phyloP scores from a whole-genome alignment of 2,797 vertebrate genomes.

The Sebastes minor region DNA sequence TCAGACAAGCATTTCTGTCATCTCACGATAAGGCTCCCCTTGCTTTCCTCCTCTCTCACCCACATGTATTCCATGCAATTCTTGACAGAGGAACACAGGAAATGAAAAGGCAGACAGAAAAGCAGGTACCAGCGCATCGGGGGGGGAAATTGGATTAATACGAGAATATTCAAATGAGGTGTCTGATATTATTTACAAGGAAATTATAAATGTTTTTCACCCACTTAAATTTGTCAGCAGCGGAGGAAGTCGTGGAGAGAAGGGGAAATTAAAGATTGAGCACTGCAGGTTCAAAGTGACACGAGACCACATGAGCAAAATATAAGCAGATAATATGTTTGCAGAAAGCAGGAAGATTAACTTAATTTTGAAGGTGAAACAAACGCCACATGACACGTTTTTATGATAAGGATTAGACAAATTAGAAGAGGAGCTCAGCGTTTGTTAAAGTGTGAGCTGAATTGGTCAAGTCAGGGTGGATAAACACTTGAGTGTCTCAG shows the following conservation, averaged over 20 bases:
- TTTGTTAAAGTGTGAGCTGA: background rate
- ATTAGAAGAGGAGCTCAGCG: conserved; percentile 18
- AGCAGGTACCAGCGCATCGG: conserved; percentile 26
- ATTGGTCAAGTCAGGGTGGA: conserved; percentile 14
- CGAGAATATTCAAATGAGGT: conserved; percentile 61
- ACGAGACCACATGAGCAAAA: conserved; percentile 8
- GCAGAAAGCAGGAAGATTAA: background rate
- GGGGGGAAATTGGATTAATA: conserved; percentile 38
- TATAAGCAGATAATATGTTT: background rate
- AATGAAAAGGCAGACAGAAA: conserved; percentile 51
- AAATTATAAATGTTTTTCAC: conserved; percentile 53
- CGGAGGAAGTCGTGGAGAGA: background rate
- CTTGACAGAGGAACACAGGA: conserved; percentile 54
- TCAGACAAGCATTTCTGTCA: conserved; percentile 44
- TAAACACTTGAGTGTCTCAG: background rate
- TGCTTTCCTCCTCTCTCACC: background rate
- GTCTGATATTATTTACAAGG: conserved; percentile 48
- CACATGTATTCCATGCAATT: conserved; percentile 55
- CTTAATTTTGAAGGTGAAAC: conserved; percentile 16
- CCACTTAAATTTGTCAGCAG: conserved; percentile 43
- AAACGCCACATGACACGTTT: background rate
- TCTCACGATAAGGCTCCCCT: conserved; percentile 7
- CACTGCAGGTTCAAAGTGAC: conserved; percentile 9
- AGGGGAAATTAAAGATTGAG: conserved; percentile 22
- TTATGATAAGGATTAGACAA: conserved; percentile 33